A percentile compares a stretch with the other conserved stretches of the same genome.
Conservation (phyloP, 2,888 invertebrate species). For the Desoria tigrina region DNA sequence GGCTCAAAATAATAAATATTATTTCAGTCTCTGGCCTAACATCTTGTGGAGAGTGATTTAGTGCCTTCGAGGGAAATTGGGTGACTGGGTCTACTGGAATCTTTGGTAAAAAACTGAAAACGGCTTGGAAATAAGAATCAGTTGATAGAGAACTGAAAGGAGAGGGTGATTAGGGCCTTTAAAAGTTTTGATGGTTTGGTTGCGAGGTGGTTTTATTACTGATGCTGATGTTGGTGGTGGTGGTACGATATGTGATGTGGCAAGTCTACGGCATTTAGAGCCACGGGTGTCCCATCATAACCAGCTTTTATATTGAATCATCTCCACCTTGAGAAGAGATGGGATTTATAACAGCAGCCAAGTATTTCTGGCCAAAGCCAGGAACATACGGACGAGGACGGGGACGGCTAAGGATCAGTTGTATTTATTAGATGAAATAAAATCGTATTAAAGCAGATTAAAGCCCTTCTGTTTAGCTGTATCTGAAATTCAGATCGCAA, state of each 20-base stretch:
- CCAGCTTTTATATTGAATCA: slow-evolving; percentile 3
- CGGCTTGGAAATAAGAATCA: background rate
- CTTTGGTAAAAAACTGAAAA: background rate
- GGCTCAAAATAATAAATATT: slow-evolving; percentile 19
- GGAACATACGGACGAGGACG: no score
- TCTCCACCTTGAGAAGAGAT: slow-evolving; percentile 2
- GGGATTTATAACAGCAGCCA: no score
- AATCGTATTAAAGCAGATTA: slow-evolving; percentile 10
- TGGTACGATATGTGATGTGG: no score
- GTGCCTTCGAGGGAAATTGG: slow-evolving; percentile 19
- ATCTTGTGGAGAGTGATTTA: slow-evolving; percentile 19
- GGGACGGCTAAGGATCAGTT: no score
- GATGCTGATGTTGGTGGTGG: no score
- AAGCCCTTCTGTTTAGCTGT: slow-evolving; percentile 5
- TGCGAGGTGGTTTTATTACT: no score
- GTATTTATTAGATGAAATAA: slow-evolving; percentile 7
- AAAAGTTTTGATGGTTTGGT: no score
- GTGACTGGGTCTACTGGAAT: slow-evolving; percentile 17
- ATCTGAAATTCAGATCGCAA: no score
- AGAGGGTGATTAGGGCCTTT: no score
- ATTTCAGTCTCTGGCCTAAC: slow-evolving; percentile 9
- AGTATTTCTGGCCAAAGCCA: no score
- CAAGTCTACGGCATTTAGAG: slow-evolving; percentile 5
- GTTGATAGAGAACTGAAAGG: no score
- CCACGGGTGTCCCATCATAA: slow-evolving; percentile 17